These are phyloP conservation scores for Syngnathus rostellatus DNA, from an alignment of 2,797 vertebrate genomes.

Conservation along the genomic window DNA sequence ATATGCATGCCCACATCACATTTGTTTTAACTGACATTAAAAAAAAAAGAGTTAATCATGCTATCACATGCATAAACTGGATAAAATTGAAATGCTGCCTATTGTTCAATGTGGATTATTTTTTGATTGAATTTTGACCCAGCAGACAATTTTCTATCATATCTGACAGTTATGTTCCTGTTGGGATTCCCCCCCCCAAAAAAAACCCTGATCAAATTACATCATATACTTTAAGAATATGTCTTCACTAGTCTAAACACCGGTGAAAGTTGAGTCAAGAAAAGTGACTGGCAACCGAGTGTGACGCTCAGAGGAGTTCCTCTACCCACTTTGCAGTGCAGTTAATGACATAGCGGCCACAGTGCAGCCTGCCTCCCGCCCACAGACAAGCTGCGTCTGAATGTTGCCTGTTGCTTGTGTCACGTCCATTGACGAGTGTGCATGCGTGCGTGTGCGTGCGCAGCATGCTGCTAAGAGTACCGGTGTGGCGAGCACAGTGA, in stretches of 20 bases:
- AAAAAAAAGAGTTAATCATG: too few species aligned
- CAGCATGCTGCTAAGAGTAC: conserved; percentile 58
- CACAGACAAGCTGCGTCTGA: conserved; percentile 40
- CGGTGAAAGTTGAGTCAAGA: not conserved
- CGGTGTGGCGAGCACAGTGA: conserved; percentile 46
- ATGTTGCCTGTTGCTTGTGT: conserved; percentile 49
- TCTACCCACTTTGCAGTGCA: conserved; percentile 1
- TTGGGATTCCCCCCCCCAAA: too few species aligned
- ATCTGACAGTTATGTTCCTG: not conserved
- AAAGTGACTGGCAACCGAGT: conserved; percentile 16
- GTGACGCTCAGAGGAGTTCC: conserved; percentile 9
- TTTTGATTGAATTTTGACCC: not conserved
- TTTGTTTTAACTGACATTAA: too few species aligned
- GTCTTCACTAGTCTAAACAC: not conserved
- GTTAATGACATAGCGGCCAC: conserved; percentile 5
- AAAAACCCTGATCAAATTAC: not conserved
- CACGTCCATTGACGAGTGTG: conserved; percentile 52
- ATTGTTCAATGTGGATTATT: not conserved
- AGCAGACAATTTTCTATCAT: not conserved
- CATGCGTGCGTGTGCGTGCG: conserved; percentile 13
- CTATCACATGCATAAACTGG: too few species aligned
- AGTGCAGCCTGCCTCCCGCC: conserved; percentile 48
- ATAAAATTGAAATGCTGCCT: not conserved
- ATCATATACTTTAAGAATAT: not conserved
- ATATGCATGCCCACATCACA: too few species aligned